Evolutionary conservation across 2,888 invertebrate species (phyloP), one percentile per base, ranked within the genome.

Genomic region (Germaria angustata): DNA sequence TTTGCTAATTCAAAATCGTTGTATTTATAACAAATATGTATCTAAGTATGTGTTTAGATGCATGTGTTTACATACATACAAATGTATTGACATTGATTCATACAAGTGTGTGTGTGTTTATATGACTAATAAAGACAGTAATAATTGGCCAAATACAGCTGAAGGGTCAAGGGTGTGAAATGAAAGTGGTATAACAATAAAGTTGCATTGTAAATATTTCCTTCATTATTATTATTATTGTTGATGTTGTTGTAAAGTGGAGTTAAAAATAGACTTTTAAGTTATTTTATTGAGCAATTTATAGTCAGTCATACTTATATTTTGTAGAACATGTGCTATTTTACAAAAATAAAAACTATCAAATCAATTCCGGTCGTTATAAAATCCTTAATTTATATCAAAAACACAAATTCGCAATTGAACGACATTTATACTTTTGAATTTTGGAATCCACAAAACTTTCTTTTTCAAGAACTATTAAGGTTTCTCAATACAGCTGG

Each of bases 111-210:
- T 24, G 36, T 36, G 11, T 17, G 15, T 49, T 46, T 28, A 66
- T 55, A 72, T 79, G 79, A 79, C 79, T 79, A 72, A 79, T 57
- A 72, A 79, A 59, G 65, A 57, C 72, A 57, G 57, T 13, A 6
- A 49, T 57, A 71, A 71, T 78, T 78, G 49, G 20, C 65, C 39
- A 57, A 78, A 78, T 20, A 53, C 28, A 51, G 13, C 15, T 41
- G 46, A 65, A 79, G 49, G 79, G 79, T 72, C 79, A 79, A 72
- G 79, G 78, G 65, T 66, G 59, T 22, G 3, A 51, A 65, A 13
- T 41, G 2, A 46, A 71, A 49, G 65, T 72, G 41, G 39, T 49
- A 15, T 11, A 61, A 77, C 36, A 44, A 75, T 65, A 65, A 55
- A 28, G 32, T 65, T 32, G 20, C 41, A 44, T 41, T 49, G 57